Base-by-base conservation (phyloP, 2,113 vertebrate species). In the Calidris pygmaea region DNA sequence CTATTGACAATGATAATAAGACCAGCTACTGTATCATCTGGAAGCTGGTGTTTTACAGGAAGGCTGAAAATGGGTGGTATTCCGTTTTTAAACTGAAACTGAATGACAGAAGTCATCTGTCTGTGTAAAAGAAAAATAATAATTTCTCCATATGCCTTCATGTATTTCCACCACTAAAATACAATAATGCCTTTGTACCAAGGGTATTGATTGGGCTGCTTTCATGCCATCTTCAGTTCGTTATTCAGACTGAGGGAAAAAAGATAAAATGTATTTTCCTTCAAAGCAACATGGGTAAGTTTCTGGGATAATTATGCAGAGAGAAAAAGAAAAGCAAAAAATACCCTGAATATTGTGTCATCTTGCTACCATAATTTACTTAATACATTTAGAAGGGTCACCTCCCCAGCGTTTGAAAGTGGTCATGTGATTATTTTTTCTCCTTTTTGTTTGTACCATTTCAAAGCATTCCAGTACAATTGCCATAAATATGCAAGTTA, bases 1-100 rank as follows among this genome's bases (percentile, higher is more conserved):
- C 99, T 99, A 99, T 99, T 99, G 99, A 99, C 99, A 99, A 98
- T 98, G 99, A 99, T 99, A 99, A 99, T 99, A 99, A 98, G 98
- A 98, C 84, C 47, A 83, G 48, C 80, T 82, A 97, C 96, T 93
- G 96, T 96, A 94, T 97, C 97, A 98, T 97, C 97, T 97, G 91
- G 92, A 97, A 98, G 94, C 87, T 79, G 74, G 47, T 96, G 82
- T 83, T 97, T 96, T 93, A 94, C 93, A 95, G 94, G 84, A 96
- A 71, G 91, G 86, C 67, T 96, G 91, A 72, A 94, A 96, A 94
- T 83, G 87, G 81, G 91, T 87, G 90, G 82, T 70, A 77, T 86
- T 88, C 75, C 92, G 94, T 94, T 96, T 91, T 81, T 84, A 81
- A 74, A 47, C 43, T 80, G 71, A 83, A 94, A 93, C 63, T 94